Conservation (phyloP, 1,140 invertebrate genomes). For the Papilio helenus region DNA sequence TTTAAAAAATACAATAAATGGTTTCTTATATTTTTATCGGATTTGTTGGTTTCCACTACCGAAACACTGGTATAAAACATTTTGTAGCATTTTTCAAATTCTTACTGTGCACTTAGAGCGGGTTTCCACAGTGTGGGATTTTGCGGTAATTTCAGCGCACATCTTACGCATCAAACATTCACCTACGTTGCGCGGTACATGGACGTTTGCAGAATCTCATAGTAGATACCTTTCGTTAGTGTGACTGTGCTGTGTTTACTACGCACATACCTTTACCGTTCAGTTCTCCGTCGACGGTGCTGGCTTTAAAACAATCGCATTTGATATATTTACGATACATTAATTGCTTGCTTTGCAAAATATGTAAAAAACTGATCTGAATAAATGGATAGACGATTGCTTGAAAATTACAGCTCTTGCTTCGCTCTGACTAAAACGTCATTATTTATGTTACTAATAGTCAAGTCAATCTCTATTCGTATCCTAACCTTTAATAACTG, state of each 20-base stretch:
- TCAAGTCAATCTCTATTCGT: too few relatives aligned
- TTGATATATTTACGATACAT: not conserved
- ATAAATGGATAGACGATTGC: too few relatives aligned
- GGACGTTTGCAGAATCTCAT: not conserved
- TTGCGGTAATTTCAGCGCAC: too few relatives aligned
- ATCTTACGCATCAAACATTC: not conserved
- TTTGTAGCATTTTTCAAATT: not conserved
- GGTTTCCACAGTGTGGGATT: not conserved
- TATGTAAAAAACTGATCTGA: too few relatives aligned
- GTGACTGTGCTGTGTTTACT: constrained; percentile 25
- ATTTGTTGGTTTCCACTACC: too few relatives aligned
- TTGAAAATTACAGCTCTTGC: too few relatives aligned
- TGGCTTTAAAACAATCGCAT: constrained; percentile 63
- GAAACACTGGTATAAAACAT: not conserved
- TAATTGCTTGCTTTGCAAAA: not conserved
- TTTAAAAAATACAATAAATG: not conserved
- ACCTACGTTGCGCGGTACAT: not conserved
- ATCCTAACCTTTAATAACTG: too few relatives aligned
- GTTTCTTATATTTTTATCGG: not conserved
- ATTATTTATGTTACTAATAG: too few relatives aligned
- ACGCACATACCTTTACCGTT: constrained; percentile 67
- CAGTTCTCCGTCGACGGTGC: constrained; percentile 74
- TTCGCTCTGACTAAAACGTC: too few relatives aligned
- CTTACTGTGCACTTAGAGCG: not conserved
- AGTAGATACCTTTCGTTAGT: not conserved